Evolutionary conservation across 2,888 invertebrate genomes (phyloP).

Genomic region (Deroplatys truncata): DNA sequence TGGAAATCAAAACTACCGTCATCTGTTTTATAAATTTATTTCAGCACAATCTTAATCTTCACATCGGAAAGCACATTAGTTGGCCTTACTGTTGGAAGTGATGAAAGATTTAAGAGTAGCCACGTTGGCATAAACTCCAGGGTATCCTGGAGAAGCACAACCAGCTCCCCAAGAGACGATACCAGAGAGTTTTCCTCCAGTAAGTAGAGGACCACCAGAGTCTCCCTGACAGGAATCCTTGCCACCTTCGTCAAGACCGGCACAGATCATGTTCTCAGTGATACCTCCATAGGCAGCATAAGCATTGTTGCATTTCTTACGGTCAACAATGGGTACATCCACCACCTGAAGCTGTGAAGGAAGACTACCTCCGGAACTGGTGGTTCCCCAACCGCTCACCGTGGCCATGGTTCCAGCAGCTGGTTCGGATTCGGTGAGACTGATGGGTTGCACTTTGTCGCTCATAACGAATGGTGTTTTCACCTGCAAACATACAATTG

Average conservation of each 20-base stretch:
- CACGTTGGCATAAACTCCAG: not conserved
- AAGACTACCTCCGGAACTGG: not conserved
- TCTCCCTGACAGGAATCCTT: slow-evolving; percentile 48
- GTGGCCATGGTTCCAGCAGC: not conserved
- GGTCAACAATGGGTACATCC: not conserved
- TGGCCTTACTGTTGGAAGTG: not conserved
- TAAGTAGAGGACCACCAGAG: slow-evolving; percentile 42
- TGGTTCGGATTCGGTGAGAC: not conserved
- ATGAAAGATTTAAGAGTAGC: not conserved
- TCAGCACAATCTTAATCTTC: no score
- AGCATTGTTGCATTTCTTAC: not conserved
- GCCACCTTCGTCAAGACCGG: not conserved
- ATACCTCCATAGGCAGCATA: not conserved
- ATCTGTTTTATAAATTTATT: no score
- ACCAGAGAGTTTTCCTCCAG: slow-evolving; percentile 37
- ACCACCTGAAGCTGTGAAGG: not conserved
- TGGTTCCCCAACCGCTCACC: not conserved
- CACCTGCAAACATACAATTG: no score
- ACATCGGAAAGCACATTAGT: no score
- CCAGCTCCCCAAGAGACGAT: slow-evolving; percentile 44
- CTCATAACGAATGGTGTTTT: not conserved
- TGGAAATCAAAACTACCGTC: no score
- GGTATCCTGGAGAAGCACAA: slow-evolving; percentile 35
- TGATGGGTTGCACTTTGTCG: not conserved
- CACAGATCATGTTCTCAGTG: not conserved